Percentiles rank a stretch among this genome's conserved stretches.
phyloP scores from a whole-genome alignment of 2,797 vertebrate genomes.

The Pantherophis alleghaniensis region DNA sequence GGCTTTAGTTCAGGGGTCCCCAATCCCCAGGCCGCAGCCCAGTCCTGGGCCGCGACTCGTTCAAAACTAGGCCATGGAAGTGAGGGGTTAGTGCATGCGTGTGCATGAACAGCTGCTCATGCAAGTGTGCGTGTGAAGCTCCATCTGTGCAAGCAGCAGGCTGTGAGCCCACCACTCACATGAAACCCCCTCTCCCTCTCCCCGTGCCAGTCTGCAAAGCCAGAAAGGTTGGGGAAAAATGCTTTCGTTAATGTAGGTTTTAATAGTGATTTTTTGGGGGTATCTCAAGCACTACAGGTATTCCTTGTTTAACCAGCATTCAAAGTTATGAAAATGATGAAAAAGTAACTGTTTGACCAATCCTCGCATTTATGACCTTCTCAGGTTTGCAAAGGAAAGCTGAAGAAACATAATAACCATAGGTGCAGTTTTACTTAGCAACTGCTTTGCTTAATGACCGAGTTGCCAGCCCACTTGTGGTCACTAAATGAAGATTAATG shows the following conservation, averaged over 20 bases:
- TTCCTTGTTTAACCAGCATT: background rate
- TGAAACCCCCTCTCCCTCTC: background rate
- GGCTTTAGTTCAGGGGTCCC: background rate
- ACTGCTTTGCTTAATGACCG: background rate
- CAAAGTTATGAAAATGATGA: background rate
- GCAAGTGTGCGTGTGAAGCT: background rate
- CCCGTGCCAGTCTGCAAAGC: background rate
- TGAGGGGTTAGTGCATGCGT: background rate
- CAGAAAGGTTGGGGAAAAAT: background rate
- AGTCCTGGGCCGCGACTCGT: fast-evolving
- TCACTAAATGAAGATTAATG: background rate
- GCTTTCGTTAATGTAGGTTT: background rate
- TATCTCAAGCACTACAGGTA: background rate
- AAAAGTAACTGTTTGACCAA: background rate
- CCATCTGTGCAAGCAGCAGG: background rate
- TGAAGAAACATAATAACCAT: background rate
- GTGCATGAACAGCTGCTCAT: background rate
- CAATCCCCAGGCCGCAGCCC: fast-evolving
- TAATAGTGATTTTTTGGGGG: background rate
- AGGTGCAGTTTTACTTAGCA: background rate
- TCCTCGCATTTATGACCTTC: background rate
- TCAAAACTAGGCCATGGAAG: background rate
- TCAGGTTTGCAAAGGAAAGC: background rate
- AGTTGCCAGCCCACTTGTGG: background rate
- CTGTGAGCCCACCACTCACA: background rate